A percentile compares a stretch with the other conserved stretches of the same genome.
Conservation (phyloP, 2,797 vertebrate genomes). For the Danio choprae region DNA sequence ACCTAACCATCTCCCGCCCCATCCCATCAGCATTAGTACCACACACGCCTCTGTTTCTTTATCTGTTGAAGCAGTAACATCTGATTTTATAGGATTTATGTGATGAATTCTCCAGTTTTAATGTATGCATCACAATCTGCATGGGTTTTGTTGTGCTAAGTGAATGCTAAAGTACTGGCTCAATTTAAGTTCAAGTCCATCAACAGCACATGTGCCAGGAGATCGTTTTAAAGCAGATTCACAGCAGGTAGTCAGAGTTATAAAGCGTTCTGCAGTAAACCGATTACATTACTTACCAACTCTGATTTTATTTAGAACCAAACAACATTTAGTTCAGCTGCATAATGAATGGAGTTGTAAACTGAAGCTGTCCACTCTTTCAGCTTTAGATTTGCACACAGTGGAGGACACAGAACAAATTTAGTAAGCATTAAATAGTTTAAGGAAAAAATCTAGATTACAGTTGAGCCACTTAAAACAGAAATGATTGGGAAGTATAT, state of each 20-base stretch:
- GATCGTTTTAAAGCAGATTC: too few relatives aligned
- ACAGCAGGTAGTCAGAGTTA: too few relatives aligned
- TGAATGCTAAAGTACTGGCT: background rate
- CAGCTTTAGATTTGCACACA: too few relatives aligned
- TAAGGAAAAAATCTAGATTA: background rate
- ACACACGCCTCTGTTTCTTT: constrained; percentile 58
- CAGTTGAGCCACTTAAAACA: background rate
- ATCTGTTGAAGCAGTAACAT: constrained; percentile 1
- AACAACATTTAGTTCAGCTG: too few relatives aligned
- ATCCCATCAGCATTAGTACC: constrained; percentile 80
- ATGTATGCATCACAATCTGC: background rate
- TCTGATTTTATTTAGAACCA: too few relatives aligned
- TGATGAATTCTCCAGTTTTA: background rate
- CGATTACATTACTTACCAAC: too few relatives aligned
- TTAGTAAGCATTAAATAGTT: too few relatives aligned
- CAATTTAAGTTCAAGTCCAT: background rate
- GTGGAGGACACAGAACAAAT: too few relatives aligned
- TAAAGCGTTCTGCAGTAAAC: too few relatives aligned
- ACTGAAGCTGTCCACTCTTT: too few relatives aligned
- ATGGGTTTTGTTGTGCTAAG: background rate
- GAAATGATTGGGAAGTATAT: background rate
- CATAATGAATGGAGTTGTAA: too few relatives aligned
- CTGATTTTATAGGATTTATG: background rate
- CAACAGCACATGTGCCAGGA: background rate
- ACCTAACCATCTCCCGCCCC: constrained; percentile 21